These are phyloP conservation scores for Patiria miniata DNA, from an alignment of 35 echinoderm and acorn worm species.

Conservation along the genomic window DNA sequence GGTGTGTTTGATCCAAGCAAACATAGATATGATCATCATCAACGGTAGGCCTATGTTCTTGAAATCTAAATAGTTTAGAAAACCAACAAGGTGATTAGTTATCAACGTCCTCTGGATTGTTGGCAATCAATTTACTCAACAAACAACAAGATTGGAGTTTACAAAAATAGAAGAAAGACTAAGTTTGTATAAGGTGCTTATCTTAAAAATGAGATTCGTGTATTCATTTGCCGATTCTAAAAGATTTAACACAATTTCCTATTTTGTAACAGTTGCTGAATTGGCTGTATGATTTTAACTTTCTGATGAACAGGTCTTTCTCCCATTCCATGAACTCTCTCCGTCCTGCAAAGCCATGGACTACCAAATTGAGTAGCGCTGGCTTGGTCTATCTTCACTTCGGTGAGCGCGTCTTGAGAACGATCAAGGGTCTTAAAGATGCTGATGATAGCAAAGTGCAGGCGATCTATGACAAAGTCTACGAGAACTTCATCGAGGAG, in stretches of 20 bases:
- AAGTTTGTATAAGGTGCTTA: no score
- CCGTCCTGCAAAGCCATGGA: slow-evolving; percentile 61
- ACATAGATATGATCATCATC: slow-evolving; percentile 97
- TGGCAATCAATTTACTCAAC: no score
- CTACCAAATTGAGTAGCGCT: slow-evolving; percentile 87
- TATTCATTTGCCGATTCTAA: no score
- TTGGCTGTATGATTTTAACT: no score
- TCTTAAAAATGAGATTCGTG: no score
- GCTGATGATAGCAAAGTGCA: slow-evolving; percentile 37
- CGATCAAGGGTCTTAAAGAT: slow-evolving; percentile 30
- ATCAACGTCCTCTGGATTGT: no score
- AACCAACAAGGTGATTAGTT: no score
- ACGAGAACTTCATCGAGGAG: slow-evolving; percentile 99
- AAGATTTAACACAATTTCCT: no score
- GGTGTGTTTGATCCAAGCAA: slow-evolving; percentile 84
- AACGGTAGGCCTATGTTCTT: slow-evolving; percentile 70
- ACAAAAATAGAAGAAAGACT: no score
- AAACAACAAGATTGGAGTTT: no score
- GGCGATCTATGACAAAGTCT: slow-evolving; percentile 89
- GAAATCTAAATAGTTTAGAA: no score
- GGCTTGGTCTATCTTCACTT: slow-evolving; percentile 88
- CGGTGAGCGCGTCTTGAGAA: slow-evolving; percentile 63
- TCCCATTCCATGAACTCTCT: slow-evolving; percentile 84
- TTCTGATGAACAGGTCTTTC: slow-evolving; percentile 61
- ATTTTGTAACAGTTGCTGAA: no score